These are phyloP conservation scores for Eptatretus atami DNA, from an alignment of 2,797 vertebrate species.

Conservation along the genomic window DNA sequence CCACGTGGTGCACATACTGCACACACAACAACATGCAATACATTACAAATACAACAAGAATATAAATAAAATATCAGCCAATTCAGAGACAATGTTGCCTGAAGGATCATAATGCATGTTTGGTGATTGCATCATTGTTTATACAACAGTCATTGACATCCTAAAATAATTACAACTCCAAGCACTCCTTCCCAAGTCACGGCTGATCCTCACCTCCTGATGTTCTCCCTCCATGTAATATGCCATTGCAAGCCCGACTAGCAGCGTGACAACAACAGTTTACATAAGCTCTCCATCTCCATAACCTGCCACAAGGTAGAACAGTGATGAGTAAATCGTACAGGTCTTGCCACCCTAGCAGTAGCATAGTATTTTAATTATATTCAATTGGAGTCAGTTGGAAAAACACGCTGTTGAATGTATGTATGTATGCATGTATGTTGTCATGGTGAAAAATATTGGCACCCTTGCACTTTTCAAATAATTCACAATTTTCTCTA, in stretches of 20 bases:
- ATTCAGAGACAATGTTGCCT: too few species aligned
- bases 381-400: too few species aligned
- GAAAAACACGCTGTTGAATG: too few species aligned
- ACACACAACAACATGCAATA: slow-evolving; percentile 8
- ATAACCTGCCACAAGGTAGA: slow-evolving; percentile 25
- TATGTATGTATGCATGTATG: too few species aligned
- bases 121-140: too few species aligned
- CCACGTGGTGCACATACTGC: slow-evolving; percentile 46
- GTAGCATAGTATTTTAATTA: too few species aligned
- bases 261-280: slow-evolving; percentile 27
- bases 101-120: too few species aligned
- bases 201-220: slow-evolving; percentile 32
- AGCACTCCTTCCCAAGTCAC: not conserved
- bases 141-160: too few species aligned
- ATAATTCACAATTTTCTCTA: too few species aligned
- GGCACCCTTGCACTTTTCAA: too few species aligned
- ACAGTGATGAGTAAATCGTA: not conserved
- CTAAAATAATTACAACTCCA: too few species aligned
- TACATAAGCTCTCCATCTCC: slow-evolving; percentile 37
- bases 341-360: not conserved
- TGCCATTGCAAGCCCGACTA: slow-evolving; percentile 29
- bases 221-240: slow-evolving; percentile 72
- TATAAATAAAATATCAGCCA: not conserved
- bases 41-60: not conserved
- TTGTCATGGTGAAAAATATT: too few species aligned